Evolutionary conservation across 2,888 invertebrate genomes (phyloP).

Genomic region (Andrena marginata): DNA sequence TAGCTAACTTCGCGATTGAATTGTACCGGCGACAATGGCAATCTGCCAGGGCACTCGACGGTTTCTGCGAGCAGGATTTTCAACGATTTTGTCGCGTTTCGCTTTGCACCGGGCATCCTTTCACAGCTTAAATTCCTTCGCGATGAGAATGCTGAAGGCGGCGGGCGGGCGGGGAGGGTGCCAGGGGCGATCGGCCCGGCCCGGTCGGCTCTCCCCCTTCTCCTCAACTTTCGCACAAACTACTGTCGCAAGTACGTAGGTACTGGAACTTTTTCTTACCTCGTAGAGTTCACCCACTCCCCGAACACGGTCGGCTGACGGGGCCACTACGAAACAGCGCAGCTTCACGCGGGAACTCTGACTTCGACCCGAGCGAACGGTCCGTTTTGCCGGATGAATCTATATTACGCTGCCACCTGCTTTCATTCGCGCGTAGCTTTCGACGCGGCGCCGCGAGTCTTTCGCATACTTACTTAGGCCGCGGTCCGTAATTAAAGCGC

Average conservation of each 20-base stretch:
- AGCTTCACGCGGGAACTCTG: too few species aligned
- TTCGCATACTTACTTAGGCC: background rate
- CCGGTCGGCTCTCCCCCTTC: background rate
- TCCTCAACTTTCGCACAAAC: constrained; percentile 2
- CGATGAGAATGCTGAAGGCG: constrained; percentile 35
- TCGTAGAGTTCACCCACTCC: too few species aligned
- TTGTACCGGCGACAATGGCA: constrained; percentile 84
- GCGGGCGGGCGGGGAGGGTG: background rate
- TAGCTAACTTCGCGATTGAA: constrained; percentile 84
- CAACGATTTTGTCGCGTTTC: constrained; percentile 65
- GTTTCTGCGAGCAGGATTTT: constrained; percentile 71
- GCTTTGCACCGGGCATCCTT: constrained; percentile 39
- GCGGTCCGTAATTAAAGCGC: constrained; percentile 2
- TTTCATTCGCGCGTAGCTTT: background rate
- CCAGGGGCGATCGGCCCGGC: background rate
- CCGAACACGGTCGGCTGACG: too few species aligned
- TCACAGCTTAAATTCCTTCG: constrained; percentile 38
- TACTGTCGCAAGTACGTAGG: background rate
- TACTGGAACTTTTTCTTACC: too few species aligned
- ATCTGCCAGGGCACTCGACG: constrained; percentile 79
- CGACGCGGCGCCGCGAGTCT: background rate
- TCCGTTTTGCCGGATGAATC: too few species aligned
- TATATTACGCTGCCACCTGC: background rate
- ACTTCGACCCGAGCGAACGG: too few species aligned
- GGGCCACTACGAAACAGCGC: too few species aligned